Conservation (phyloP, 2,888 invertebrate species). For the Ophion ellenae region DNA sequence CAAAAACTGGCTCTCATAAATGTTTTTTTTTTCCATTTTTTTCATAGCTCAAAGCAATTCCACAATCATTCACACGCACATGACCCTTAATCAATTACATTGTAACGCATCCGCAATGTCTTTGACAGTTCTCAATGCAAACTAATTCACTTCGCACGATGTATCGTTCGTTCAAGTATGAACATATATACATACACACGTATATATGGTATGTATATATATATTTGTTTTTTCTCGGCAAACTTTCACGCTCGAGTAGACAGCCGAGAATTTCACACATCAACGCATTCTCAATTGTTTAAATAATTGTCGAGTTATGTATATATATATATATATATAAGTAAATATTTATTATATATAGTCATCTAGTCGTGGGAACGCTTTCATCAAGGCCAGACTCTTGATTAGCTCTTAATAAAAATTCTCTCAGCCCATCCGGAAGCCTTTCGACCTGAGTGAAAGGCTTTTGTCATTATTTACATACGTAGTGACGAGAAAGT, state of each 20-base stretch:
- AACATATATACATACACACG: slow-evolving; percentile 26
- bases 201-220: slow-evolving; percentile 9
- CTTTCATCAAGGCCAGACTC: slow-evolving; percentile 59
- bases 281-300: slow-evolving; percentile 51
- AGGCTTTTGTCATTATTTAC: slow-evolving; percentile 53
- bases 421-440: slow-evolving; percentile 49
- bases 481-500: slow-evolving; percentile 56
- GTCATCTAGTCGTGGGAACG: slow-evolving; percentile 61
- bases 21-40: slow-evolving; percentile 27
- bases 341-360: slow-evolving; percentile 35
- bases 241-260: slow-evolving; percentile 58
- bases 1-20: slow-evolving; percentile 46
- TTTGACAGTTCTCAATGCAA: slow-evolving; percentile 57
- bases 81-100: slow-evolving; percentile 41
- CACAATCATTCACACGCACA: slow-evolving; percentile 31
- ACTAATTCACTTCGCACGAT: slow-evolving; percentile 60
- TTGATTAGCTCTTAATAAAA: slow-evolving; percentile 64
- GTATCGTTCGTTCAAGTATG: neutral
- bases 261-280: slow-evolving; percentile 52
- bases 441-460: slow-evolving; percentile 47
- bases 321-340: neutral
- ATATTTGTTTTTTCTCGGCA: slow-evolving; percentile 40
- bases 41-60: slow-evolving; percentile 40
- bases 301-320: slow-evolving; percentile 58
- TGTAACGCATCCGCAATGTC: slow-evolving; percentile 45